Evolutionary conservation across 2,113 vertebrate genomes (phyloP), one percentile per base, ranked within the genome.

Genomic region (Lota lota): DNA sequence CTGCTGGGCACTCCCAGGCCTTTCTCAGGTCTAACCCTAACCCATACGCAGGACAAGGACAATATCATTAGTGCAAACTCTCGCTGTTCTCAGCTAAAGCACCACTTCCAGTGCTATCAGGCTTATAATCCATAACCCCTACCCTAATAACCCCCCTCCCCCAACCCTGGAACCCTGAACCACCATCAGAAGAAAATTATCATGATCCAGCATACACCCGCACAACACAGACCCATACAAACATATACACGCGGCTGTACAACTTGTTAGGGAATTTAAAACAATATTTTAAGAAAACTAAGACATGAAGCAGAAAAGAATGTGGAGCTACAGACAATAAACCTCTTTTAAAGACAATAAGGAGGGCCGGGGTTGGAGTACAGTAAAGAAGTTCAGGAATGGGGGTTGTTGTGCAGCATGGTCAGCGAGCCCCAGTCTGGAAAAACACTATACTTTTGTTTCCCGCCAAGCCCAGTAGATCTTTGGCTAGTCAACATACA

Each of bases 31-130:
- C 88, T 85, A 47, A 47, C 40, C 82, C 67, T 76, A 85, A 76
- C 85, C 86, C 81, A 79, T 76, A 82, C 89, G 88, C 84, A 91
- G 90, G 89, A 91, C 79, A 79, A 88, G 88, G 83, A 89, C 88
- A 85, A 85, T 60, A 87, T 88, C 87, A 86, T 89, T 93, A 93
- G 92, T 93, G 92, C 92, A 93, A 93, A 92, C 84, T 86, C 90
- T 88, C 84, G 89, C 90, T 89, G 88, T 88, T 47, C 88, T 91
- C 89, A 90, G 89, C 90, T 90, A 85, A 92, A 91, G 91, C 91
- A 92, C 90, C 82, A 79, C 65, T 88, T 92, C 89, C 90, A 92
- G 92, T 92, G 91, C 91, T 90, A 85, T 90, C 90, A 92, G 89
- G 91, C 87, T 90, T 90, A 85, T 74, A 82, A 85, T 85, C 83